These are phyloP conservation scores for Heliconius hewitsoni DNA, from an alignment of 1,140 invertebrate genomes.

Conservation along the genomic window DNA sequence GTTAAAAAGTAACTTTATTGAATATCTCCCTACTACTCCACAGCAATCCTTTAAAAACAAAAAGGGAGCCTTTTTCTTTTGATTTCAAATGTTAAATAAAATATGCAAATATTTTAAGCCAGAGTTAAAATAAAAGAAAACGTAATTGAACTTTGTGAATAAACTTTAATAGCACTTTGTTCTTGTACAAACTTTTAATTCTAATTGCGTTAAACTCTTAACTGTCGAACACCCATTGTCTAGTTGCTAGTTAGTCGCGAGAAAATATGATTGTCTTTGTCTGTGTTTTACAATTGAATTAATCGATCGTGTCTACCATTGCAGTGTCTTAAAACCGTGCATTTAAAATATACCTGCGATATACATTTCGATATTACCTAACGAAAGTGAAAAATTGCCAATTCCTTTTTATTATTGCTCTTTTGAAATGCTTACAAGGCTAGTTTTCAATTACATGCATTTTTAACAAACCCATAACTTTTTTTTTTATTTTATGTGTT, in stretches of 20 bases:
- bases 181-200: conserved; percentile 4
- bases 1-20: too few species aligned
- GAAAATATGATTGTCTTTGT: neutral
- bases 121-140: neutral
- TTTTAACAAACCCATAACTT: too few species aligned
- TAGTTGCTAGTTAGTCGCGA: neutral
- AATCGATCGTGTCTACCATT: neutral
- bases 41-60: neutral
- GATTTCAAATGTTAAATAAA: neutral
- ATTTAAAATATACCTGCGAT: neutral
- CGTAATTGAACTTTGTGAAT: neutral
- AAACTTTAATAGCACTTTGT: conserved; percentile 1
- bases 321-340: neutral
- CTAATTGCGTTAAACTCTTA: conserved; percentile 12
- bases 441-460: too few species aligned
- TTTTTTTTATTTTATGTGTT: too few species aligned
- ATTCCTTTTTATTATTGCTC: too few species aligned
- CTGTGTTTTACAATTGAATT: conserved; percentile 1
- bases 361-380: neutral
- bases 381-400: too few species aligned
- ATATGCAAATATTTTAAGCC: neutral
- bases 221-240: neutral
- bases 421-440: too few species aligned
- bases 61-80: neutral
- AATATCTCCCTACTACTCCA: neutral